These are phyloP conservation scores for Erpetoichthys calabaricus DNA, from an alignment of 2,797 vertebrate species.

Conservation along the genomic window DNA sequence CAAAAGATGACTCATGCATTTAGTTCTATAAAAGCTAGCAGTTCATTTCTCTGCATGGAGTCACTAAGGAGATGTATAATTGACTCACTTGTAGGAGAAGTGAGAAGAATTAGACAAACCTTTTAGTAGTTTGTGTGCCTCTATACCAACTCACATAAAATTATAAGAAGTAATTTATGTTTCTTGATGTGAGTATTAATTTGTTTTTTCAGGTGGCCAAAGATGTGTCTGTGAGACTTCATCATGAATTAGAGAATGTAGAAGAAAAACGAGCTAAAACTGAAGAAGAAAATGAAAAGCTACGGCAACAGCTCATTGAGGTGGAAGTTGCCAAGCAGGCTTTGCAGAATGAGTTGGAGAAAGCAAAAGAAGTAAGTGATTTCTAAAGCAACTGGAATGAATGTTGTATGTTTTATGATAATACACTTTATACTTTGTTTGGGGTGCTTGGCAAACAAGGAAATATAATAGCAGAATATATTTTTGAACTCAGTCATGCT, in stretches of 20 bases:
- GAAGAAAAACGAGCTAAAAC: conserved; percentile 92
- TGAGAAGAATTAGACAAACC: too few species aligned
- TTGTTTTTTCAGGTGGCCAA: conserved; percentile 72
- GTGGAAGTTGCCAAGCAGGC: conserved; percentile 90
- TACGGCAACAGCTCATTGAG: conserved; percentile 88
- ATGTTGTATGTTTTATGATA: too few species aligned
- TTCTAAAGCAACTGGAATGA: not conserved
- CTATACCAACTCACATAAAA: not conserved
- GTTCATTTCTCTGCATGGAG: too few species aligned
- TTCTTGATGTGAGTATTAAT: not conserved
- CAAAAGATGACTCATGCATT: too few species aligned
- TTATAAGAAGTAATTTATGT: not conserved
- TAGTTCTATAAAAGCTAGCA: too few species aligned
- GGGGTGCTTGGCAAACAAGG: too few species aligned
- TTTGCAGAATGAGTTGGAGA: conserved; percentile 86
- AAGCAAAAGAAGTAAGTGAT: conserved; percentile 79
- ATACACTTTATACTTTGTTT: too few species aligned
- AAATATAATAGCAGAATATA: too few species aligned
- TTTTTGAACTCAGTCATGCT: too few species aligned
- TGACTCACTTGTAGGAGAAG: too few species aligned
- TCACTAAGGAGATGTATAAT: too few species aligned
- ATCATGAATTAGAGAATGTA: conserved; percentile 91
- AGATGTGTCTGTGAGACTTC: conserved; percentile 91
- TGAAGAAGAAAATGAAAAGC: conserved; percentile 91
- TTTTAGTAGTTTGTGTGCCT: not conserved